Percentiles rank a stretch among this genome's conserved stretches.
Conservation (phyloP, 2,113 vertebrate species). For the Spilogale gracilis region DNA sequence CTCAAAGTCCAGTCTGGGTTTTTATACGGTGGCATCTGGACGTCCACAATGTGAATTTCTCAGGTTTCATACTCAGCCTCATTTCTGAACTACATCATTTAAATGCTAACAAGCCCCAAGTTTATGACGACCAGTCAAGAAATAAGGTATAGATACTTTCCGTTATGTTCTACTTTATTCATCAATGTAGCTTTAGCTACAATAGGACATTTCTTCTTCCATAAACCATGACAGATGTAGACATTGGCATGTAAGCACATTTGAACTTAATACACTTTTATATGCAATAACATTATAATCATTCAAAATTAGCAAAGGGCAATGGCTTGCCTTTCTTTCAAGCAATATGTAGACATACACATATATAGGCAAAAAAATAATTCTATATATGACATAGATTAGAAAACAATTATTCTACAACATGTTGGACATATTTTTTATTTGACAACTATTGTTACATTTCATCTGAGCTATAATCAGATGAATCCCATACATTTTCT, state of each 20-base stretch:
- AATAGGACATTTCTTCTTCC: neutral
- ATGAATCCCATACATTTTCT: neutral
- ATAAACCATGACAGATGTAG: slow-evolving; percentile 42
- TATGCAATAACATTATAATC: slow-evolving; percentile 10
- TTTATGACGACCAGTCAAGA: slow-evolving; percentile 39
- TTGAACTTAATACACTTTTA: slow-evolving; percentile 54
- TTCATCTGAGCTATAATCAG: slow-evolving; percentile 13
- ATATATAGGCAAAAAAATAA: neutral
- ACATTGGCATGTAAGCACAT: neutral
- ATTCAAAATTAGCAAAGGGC: neutral
- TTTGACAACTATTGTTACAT: neutral
- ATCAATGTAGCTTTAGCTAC: slow-evolving; percentile 6
- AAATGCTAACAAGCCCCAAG: neutral
- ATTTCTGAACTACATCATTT: slow-evolving; percentile 41
- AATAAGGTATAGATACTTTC: slow-evolving; percentile 38
- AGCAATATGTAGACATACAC: neutral
- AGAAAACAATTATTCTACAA: slow-evolving; percentile 52
- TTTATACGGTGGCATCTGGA: slow-evolving; percentile 46
- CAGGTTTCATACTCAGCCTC: slow-evolving; percentile 33
- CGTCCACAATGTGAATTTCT: slow-evolving; percentile 29
- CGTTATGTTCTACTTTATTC: neutral
- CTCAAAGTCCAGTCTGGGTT: neutral
- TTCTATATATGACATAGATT: neutral
- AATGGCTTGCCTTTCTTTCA: neutral
- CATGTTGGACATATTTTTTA: neutral